A percentile compares a stretch with the other conserved stretches of the same genome.
These are phyloP conservation scores for Leptura quadrifasciata DNA, from an alignment of 2,888 invertebrate species.

Conservation along the genomic window DNA sequence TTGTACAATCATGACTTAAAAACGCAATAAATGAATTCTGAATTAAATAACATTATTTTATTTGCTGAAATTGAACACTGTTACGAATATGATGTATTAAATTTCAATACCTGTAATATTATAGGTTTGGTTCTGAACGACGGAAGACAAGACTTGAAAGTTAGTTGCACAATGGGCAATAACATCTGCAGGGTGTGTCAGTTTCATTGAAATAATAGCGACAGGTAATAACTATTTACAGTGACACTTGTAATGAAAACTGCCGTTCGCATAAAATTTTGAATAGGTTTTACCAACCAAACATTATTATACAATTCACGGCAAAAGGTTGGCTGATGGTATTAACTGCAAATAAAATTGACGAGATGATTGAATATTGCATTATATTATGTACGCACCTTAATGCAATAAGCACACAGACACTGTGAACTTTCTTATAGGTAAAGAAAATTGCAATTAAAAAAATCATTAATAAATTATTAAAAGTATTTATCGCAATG, in stretches of 20 bases:
- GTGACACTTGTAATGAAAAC: constrained; percentile 12
- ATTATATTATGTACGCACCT: no score
- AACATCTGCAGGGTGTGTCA: constrained; percentile 26
- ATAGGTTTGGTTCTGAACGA: constrained; percentile 6
- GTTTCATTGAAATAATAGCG: constrained; percentile 16
- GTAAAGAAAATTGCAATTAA: no score
- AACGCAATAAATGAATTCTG: not conserved
- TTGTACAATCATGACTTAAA: not conserved
- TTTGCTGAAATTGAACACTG: not conserved
- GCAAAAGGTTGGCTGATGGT: not conserved
- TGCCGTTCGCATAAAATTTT: constrained; percentile 12
- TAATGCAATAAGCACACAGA: no score
- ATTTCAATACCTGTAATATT: constrained; percentile 15
- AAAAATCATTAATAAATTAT: no score
- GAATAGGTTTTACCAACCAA: not conserved
- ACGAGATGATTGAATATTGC: no score
- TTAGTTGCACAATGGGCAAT: constrained; percentile 15
- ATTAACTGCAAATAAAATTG: no score
- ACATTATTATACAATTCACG: not conserved
- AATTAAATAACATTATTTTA: not conserved
- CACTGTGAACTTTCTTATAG: no score
- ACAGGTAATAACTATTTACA: constrained; percentile 8
- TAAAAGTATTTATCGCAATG: no score
- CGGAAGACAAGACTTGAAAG: constrained; percentile 11
- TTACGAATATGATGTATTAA: constrained; percentile 8